A percentile compares a stretch with the other conserved stretches of the same genome.
Evolutionary conservation across 2,888 invertebrate genomes (phyloP).

Genomic region (Tenthredo scrophulariae): DNA sequence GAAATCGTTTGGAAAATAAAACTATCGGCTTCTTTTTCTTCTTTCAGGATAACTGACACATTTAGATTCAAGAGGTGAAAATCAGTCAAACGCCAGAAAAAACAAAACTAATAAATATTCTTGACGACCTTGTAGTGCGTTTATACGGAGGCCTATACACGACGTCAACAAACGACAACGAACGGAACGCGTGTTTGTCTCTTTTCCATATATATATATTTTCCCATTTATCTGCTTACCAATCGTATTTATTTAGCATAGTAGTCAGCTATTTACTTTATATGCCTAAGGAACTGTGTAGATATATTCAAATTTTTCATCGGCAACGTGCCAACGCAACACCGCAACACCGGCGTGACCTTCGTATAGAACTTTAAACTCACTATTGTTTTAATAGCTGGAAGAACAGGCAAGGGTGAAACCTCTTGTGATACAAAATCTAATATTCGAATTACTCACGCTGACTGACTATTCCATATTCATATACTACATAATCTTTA

Average conservation of each 20-base stretch:
- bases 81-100: background rate
- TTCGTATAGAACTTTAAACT: slow-evolving; percentile 1
- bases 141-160: background rate
- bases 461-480: background rate
- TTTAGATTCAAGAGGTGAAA: background rate
- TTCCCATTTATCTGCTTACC: background rate
- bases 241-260: slow-evolving; percentile 46
- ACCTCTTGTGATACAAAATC: background rate
- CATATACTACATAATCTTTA: background rate
- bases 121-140: slow-evolving; percentile 1
- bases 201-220: background rate
- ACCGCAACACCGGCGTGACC: background rate
- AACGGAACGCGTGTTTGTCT: slow-evolving; percentile 24
- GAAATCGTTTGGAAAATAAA: no score
- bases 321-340: background rate
- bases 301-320: slow-evolving; percentile 12
- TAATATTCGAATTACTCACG: background rate
- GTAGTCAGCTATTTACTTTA: slow-evolving; percentile 8
- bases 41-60: background rate
- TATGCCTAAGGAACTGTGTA: background rate
- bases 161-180: slow-evolving; percentile 22
- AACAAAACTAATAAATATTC: background rate
- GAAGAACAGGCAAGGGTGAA: background rate
- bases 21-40: no score
- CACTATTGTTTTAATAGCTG: background rate